Conservation (phyloP, 1,140 invertebrate species). For the Leptinotarsa defecta region DNA sequence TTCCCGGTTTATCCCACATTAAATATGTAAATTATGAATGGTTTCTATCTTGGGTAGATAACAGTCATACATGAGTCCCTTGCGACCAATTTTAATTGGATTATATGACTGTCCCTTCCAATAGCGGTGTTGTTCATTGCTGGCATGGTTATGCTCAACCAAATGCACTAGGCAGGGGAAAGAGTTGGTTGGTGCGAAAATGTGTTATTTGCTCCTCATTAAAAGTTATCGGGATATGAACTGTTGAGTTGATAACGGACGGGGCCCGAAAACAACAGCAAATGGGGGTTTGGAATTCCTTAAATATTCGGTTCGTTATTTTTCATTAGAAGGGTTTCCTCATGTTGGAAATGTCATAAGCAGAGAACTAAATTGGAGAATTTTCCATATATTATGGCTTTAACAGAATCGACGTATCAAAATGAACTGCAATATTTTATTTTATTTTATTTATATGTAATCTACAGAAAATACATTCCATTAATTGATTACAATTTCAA, state of each 20-base stretch:
- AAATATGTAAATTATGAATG: conserved; percentile 53
- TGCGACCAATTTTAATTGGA: conserved; percentile 53
- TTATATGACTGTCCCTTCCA: conserved; percentile 46
- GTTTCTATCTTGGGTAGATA: conserved; percentile 51
- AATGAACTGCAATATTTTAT: too few species aligned
- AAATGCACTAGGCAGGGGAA: not conserved
- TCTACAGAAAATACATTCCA: too few species aligned
- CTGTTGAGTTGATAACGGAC: not conserved
- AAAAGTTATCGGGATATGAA: not conserved
- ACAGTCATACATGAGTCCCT: conserved; percentile 49
- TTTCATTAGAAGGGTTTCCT: too few species aligned
- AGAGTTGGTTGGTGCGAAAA: not conserved
- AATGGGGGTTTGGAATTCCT: too few species aligned
- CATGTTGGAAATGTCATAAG: too few species aligned
- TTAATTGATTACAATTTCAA: too few species aligned
- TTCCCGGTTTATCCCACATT: conserved; percentile 43
- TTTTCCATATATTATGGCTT: too few species aligned
- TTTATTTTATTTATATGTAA: too few species aligned
- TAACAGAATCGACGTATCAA: too few species aligned
- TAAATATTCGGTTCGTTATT: too few species aligned
- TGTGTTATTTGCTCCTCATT: not conserved
- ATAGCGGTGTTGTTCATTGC: conserved; percentile 10
- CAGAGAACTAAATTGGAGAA: too few species aligned
- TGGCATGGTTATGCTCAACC: not conserved
- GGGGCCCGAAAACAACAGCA: too few species aligned